A percentile compares a stretch with the other conserved stretches of the same genome.
phyloP scores from a whole-genome alignment of 2,797 vertebrate genomes.

The Lepilemur septentrionalis region DNA sequence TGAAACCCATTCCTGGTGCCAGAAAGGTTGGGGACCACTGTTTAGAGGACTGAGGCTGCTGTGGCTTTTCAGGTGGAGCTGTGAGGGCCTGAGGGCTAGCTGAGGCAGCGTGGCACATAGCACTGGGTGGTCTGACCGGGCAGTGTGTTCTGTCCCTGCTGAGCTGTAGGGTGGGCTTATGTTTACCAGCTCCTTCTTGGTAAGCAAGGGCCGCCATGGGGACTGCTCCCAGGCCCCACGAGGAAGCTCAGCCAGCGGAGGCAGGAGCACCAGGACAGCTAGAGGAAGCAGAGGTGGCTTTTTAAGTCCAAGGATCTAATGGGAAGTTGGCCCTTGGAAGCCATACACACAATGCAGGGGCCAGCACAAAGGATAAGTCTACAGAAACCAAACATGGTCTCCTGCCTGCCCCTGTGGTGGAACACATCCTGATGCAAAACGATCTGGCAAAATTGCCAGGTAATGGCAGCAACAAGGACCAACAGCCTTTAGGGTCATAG shows the following conservation, averaged over 20 bases:
- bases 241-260: not conserved
- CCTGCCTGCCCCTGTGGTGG: not conserved
- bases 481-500: not conserved
- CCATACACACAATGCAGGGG: no score
- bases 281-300: not conserved
- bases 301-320: not conserved
- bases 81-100: not conserved
- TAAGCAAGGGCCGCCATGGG: not conserved
- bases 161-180: not conserved
- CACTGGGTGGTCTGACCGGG: no score
- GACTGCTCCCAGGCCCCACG: no score
- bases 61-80: not conserved
- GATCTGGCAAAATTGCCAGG: not conserved
- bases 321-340: not conserved
- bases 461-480: not conserved
- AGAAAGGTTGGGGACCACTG: no score
- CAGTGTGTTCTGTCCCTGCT: rapidly evolving
- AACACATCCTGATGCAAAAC: not conserved
- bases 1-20: no score
- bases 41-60: not conserved
- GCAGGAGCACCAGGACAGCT: not conserved
- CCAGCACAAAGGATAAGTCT: not conserved
- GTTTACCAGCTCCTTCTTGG: not conserved
- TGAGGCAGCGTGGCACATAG: rapidly evolving
- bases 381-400: not conserved